phyloP scores from a whole-genome alignment of 2,888 invertebrate species.

The Dexiosoma caninum region DNA sequence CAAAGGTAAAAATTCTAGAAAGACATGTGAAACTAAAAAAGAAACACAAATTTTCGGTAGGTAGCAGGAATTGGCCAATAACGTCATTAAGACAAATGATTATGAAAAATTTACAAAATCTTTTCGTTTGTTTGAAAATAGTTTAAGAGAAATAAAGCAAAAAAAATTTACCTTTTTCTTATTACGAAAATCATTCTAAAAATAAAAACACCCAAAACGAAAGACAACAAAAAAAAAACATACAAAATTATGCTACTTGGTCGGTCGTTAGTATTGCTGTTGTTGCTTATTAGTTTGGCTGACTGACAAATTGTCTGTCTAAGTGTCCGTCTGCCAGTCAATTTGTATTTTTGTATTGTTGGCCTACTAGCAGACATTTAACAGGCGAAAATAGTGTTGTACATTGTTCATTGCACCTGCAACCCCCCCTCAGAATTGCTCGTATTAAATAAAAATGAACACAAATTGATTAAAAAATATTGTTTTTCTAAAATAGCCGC shows the following conservation, averaged over 20 bases:
- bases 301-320: not conserved
- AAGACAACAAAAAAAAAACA: conserved; percentile 4
- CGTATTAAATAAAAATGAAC: too few species aligned
- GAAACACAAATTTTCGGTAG: not conserved
- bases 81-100: conserved; percentile 7
- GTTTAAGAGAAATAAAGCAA: not conserved
- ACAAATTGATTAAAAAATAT: too few species aligned
- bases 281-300: conserved; percentile 13
- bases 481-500: conserved; percentile 40
- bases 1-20: conserved; percentile 4
- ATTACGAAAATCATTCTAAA: conserved; percentile 44
- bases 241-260: conserved; percentile 25
- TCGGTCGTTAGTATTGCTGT: conserved; percentile 1
- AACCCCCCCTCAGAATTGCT: not conserved
- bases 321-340: not conserved
- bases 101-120: not conserved
- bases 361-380: conserved; percentile 13
- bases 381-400: conserved; percentile 33
- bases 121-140: not conserved
- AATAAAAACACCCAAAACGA: conserved; percentile 40
- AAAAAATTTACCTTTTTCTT: conserved; percentile 29
- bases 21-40: not conserved
- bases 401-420: conserved; percentile 46
- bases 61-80: not conserved
- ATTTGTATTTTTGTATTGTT: not conserved